These are phyloP conservation scores for Poeciliopsis infans DNA, from an alignment of 2,797 vertebrate species.

Conservation along the genomic window DNA sequence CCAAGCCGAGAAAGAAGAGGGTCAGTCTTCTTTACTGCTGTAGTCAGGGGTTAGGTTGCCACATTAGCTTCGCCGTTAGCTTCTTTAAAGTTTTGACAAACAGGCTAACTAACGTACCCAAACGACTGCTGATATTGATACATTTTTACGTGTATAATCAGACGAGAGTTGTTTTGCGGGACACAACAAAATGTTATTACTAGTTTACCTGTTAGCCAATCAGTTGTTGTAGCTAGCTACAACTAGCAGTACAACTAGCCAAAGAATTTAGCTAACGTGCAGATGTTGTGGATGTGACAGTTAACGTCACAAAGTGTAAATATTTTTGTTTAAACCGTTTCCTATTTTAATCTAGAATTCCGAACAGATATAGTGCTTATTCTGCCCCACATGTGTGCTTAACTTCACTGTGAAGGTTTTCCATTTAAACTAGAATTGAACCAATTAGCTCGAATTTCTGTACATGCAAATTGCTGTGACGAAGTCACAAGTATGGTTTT, in stretches of 20 bases:
- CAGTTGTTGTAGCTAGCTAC: conserved; percentile 4
- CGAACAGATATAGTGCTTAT: background rate
- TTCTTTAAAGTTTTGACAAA: background rate
- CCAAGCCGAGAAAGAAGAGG: conserved; percentile 31
- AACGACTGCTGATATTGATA: background rate
- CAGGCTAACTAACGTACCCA: background rate
- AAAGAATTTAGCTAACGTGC: background rate
- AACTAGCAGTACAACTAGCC: background rate
- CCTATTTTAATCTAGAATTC: background rate
- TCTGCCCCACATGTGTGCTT: background rate
- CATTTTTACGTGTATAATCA: fast-evolving
- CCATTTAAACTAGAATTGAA: background rate
- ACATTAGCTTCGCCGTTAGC: conserved; percentile 13
- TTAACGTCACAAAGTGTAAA: background rate
- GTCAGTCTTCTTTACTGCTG: background rate
- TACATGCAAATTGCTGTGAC: background rate
- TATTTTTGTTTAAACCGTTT: background rate
- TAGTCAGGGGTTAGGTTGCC: background rate
- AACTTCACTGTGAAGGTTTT: background rate
- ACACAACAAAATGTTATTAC: background rate
- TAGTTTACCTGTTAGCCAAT: conserved; percentile 15
- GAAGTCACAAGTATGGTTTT: background rate
- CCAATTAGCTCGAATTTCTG: background rate
- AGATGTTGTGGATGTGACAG: background rate
- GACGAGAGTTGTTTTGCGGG: background rate